Base-by-base conservation (phyloP, 2,888 invertebrate genomes). In the Luperina nickerlii region DNA sequence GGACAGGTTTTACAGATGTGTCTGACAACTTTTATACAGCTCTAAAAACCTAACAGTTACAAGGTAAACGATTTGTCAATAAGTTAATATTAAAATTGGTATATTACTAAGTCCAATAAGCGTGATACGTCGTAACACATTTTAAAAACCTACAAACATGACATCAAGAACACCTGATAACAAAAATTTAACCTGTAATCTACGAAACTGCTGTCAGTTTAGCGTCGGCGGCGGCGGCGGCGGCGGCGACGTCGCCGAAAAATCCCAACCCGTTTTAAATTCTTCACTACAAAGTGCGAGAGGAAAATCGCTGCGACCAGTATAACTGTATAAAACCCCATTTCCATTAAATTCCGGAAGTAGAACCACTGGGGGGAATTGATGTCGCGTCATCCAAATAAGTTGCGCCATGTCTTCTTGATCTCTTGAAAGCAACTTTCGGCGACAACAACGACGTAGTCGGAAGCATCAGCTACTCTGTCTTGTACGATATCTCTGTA, bases 401-500 rank as follows among this genome's bases (percentile, higher is more conserved):
- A 86, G 8, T 95, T 95, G 11, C 89, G 88, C 96, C 96, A 97
- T 62, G 93, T 94, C 1, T 96, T 92, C 24, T 94, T 89, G 9
- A 97, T 91, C 86, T 97, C 97, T 78, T 97, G 96, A 78, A 93
- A 94, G 83, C 97, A 96, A 91, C 97, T 97, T 18, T 95, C 95
- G 0, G 97, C 97, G 0, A 97, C 97, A 0, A 97, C 95, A 74
- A 94, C 94, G 45, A 97, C 88, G 87, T 97, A 97, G 60, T 97
- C 96, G 0, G 97, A 96, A 0, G 97, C 96, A 82, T 97, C 97
- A 1, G 94, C 92, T 83, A 97, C 92, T 88, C 97, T 95, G 77
- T 97, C 97, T 77, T 96, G 94, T 0, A 97, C 95, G 45, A 96
- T 95, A 60, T 95, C 92, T 89, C 96, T 97, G 82, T 97, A 95